Conservation (phyloP, 2,113 vertebrate genomes). For the Chloebia gouldiae region DNA sequence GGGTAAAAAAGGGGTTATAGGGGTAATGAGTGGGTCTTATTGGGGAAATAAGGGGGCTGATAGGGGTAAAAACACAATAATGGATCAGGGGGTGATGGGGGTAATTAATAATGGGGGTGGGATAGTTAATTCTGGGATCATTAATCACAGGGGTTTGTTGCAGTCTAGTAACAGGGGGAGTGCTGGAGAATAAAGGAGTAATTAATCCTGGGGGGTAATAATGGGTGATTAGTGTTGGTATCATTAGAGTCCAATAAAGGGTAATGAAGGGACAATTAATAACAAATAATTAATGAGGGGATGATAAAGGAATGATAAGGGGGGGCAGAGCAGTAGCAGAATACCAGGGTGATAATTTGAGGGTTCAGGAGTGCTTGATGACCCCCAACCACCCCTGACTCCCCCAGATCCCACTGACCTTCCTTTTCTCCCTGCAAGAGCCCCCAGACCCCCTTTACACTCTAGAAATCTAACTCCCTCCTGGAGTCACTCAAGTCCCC, state of each 20-base stretch:
- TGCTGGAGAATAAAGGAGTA: not conserved
- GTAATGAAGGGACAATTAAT: not conserved
- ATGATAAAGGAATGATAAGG: not conserved
- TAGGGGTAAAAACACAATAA: not conserved
- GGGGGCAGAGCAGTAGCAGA: not conserved
- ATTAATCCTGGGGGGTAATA: not conserved
- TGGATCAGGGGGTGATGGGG: accelerated
- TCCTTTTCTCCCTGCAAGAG: not conserved
- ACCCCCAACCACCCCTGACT: not conserved
- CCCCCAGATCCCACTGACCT: not conserved
- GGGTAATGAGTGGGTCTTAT: not conserved
- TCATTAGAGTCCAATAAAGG: not conserved
- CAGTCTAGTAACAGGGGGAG: not conserved
- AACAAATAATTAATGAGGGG: not conserved
- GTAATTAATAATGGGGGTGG: not conserved
- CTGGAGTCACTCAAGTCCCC: not conserved
- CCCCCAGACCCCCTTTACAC: not conserved
- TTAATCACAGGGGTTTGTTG: not conserved
- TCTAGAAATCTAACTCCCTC: not conserved
- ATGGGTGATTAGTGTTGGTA: not conserved
- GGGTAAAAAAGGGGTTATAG: not conserved
- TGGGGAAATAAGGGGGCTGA: not conserved
- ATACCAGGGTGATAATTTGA: not conserved
- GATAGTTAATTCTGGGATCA: not conserved
- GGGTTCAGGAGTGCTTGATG: not conserved